phyloP scores from a whole-genome alignment of 1,140 invertebrate species.

The Eumaeus atala region DNA sequence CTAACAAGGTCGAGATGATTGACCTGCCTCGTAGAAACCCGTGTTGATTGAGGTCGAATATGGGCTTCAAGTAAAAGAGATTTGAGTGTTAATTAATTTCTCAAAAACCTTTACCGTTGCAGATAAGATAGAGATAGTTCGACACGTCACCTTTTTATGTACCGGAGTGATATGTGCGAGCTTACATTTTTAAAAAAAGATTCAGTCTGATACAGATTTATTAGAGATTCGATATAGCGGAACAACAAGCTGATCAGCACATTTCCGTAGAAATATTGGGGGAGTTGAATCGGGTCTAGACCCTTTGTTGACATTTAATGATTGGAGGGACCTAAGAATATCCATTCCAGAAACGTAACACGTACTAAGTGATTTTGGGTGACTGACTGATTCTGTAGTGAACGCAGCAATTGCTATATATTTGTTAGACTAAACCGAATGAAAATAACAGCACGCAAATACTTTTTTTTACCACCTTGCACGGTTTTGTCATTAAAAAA shows the following conservation, averaged over 20 bases:
- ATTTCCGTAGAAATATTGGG: slow-evolving; percentile 13
- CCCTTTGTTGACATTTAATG: slow-evolving; percentile 13
- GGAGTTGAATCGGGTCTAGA: slow-evolving; percentile 15
- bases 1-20: slow-evolving; percentile 13
- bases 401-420: not conserved
- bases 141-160: slow-evolving; percentile 9
- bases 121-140: slow-evolving; percentile 17
- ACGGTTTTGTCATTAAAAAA: not conserved
- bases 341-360: slow-evolving; percentile 7
- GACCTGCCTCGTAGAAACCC: slow-evolving; percentile 11
- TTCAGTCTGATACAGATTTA: slow-evolving; percentile 6
- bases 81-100: too few relatives aligned
- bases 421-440: not conserved
- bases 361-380: not conserved
- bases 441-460: not conserved
- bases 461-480: not conserved
- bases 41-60: slow-evolving; percentile 5
- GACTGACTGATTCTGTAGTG: not conserved
- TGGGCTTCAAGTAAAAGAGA: not conserved
- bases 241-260: slow-evolving; percentile 4
- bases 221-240: slow-evolving; percentile 15
- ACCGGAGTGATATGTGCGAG: slow-evolving; percentile 16
- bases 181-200: slow-evolving; percentile 16
- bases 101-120: slow-evolving; percentile 16
- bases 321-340: slow-evolving; percentile 4